Evolutionary conservation across 1,140 invertebrate genomes (phyloP).

Genomic region (Pristionchus pacificus): DNA sequence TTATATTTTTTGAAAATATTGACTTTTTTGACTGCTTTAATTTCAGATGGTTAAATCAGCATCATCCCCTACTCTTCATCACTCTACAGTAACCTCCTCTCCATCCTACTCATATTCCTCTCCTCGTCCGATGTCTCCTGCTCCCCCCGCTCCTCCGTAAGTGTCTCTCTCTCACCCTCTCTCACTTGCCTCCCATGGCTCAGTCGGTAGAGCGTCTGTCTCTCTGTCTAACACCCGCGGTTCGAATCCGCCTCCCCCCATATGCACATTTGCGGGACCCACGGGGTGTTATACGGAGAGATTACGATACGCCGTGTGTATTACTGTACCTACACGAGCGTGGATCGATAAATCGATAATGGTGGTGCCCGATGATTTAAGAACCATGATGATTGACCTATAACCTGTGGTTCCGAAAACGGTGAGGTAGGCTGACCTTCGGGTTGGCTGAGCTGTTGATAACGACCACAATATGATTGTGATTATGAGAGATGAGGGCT

Average conservation of each 20-base stretch:
- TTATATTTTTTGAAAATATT: neutral
- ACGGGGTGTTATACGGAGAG: too few relatives aligned
- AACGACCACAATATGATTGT: neutral
- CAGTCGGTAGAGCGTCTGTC: neutral
- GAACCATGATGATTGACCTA: neutral
- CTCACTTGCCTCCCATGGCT: neutral
- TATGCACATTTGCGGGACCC: too few relatives aligned
- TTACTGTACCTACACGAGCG: too few relatives aligned
- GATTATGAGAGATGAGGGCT: slow-evolving; percentile 1
- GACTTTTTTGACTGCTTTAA: neutral
- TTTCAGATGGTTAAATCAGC: neutral
- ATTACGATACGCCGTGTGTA: too few relatives aligned
- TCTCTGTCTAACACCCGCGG: neutral
- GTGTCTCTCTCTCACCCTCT: neutral
- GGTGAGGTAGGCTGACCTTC: neutral
- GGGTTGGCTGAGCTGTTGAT: neutral
- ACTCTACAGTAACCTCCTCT: neutral
- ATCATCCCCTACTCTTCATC: neutral
- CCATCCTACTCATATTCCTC: too few relatives aligned
- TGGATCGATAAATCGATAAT: too few relatives aligned
- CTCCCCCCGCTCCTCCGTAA: neutral
- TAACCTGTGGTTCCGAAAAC: neutral
- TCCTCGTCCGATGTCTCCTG: neutral
- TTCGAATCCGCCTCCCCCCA: too few relatives aligned
- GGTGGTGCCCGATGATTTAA: neutral